phyloP scores from a whole-genome alignment of 2,797 vertebrate species.

The Dermochelys coriacea region DNA sequence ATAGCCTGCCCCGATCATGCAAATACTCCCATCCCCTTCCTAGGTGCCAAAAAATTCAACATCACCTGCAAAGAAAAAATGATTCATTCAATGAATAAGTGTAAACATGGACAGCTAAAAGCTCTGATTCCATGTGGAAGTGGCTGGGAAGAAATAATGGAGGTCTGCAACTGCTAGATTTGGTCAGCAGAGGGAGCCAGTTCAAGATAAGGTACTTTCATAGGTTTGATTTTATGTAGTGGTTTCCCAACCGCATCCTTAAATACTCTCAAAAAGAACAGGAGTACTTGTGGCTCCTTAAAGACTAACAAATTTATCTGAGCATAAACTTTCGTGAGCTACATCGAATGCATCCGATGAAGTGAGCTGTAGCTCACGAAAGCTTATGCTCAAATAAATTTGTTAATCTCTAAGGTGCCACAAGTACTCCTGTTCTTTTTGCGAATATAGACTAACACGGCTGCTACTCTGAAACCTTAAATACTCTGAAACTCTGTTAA shows the following conservation, averaged over 20 bases:
- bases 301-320: no score
- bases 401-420: no score
- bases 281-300: no score
- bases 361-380: no score
- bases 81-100: neutral
- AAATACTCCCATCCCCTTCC: neutral
- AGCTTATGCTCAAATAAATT: no score
- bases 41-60: neutral
- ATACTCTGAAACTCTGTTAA: neutral
- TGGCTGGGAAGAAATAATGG: neutral
- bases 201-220: neutral
- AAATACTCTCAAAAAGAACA: no score
- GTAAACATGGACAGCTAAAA: neutral
- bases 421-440: no score
- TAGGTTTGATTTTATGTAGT: neutral
- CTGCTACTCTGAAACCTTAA: neutral
- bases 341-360: no score
- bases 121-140: neutral
- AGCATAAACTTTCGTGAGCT: no score
- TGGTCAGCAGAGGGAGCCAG: neutral
- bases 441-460: no score
- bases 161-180: neutral
- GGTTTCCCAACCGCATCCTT: neutral
- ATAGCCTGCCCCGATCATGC: rapidly evolving
- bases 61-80: neutral